Evolutionary conservation across 1,140 invertebrate species (phyloP), one percentile per base, ranked within the genome.

Genomic region (Habropoda laboriosa): DNA sequence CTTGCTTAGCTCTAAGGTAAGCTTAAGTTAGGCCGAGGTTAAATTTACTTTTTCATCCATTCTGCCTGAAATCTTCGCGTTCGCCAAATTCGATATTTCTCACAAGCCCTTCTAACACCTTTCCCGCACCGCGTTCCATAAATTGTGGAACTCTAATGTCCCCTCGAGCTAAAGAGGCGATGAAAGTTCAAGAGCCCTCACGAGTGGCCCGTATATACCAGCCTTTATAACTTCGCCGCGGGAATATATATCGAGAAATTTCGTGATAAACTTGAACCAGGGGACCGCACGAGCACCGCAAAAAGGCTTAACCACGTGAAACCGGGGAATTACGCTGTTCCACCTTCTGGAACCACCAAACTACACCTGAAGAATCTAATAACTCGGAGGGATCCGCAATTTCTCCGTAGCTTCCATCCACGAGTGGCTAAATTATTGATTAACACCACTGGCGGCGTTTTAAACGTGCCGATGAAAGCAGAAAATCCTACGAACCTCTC

Each of bases 71-170:
- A n/a, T n/a, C n/a, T n/a, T n/a, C n/a, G n/a, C n/a, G 2, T 21
- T 8, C 2, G 5, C 18, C 47, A 5, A 6, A 4, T 49, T 49
- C 6, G 47, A 70, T 57, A 70, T 57, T 42, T 72, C 55, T 16
- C 51, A 2, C 6, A n/a, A 18, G 42, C 3, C 3, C 71, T 42
- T 10, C 32, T 38, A 73, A 73, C 16, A 32, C n/a, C n/a, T n/a
- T 35, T 24, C 42, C 42, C 32, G 32, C 27, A 24, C 45, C 16
- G 35, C 58, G 57, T 49, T 73, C 60, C 72, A 74, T 74, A 74
- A 74, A 74, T 74, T 64, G 45, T 32, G 72, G 24, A 51, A 40
- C 72, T 63, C 72, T 74, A 74, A 74, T 74, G 72, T 64, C 72
- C 58, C 53, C 72, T n/a, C 42, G 45, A 30, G 58, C 45, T 74